Percentiles rank a stretch among this genome's conserved stretches.
Conservation (phyloP, 2,113 vertebrate species). For the Talpa occidentalis region DNA sequence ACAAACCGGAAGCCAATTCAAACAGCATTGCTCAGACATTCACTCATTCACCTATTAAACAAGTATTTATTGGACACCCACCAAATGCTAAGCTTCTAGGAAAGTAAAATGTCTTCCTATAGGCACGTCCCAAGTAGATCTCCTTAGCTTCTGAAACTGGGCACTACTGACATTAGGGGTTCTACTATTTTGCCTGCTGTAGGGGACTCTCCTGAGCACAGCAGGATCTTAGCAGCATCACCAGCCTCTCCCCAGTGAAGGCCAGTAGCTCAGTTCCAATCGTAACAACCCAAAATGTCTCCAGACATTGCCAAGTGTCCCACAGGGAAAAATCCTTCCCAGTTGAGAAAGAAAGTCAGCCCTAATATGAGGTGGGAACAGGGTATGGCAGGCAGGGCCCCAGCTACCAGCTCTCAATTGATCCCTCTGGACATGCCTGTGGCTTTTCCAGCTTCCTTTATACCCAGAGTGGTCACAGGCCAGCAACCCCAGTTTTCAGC, state of each 20-base stretch:
- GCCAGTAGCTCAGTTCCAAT: no score
- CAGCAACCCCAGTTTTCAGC: not conserved
- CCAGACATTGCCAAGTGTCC: no score
- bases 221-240: no score
- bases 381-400: not conserved
- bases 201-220: no score
- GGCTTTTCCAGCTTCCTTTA: not conserved
- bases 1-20: not conserved
- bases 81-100: not conserved
- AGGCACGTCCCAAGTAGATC: not conserved
- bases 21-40: not conserved
- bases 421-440: not conserved
- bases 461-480: not conserved
- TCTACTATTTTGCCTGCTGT: no score
- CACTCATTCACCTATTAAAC: not conserved
- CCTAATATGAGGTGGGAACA: not conserved
- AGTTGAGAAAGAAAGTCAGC: not conserved
- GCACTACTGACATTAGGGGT: no score
- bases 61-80: not conserved
- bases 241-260: no score
- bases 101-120: not conserved
- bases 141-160: no score
- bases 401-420: not conserved
- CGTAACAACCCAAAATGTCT: no score
- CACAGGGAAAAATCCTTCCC: no score